Conservation (phyloP, 2,797 vertebrate species). For the Trematomus bernacchii region DNA sequence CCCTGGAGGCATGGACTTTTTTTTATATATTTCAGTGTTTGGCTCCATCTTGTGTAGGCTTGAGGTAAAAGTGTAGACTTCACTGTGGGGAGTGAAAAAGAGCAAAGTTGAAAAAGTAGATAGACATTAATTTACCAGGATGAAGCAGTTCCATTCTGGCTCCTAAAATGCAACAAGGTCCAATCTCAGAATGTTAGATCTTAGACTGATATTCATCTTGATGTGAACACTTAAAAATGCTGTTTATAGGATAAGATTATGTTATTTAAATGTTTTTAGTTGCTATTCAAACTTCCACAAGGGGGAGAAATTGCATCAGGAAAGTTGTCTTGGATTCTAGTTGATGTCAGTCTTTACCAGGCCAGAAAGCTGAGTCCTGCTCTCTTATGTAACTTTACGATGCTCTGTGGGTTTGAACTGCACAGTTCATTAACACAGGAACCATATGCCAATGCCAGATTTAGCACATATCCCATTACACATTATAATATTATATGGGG, state of each 20-base stretch:
- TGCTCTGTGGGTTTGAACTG: slow-evolving; percentile 40
- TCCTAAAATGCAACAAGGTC: background rate
- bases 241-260: background rate
- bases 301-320: slow-evolving; percentile 51
- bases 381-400: slow-evolving; percentile 58
- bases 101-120: background rate
- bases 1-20: background rate
- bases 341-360: background rate
- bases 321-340: background rate
- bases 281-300: slow-evolving; percentile 42
- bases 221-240: background rate
- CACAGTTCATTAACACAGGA: slow-evolving; percentile 47
- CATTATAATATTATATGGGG: slow-evolving; percentile 44
- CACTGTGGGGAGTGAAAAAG: background rate
- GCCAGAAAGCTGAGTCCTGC: slow-evolving; percentile 6
- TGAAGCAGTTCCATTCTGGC: background rate
- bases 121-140: background rate
- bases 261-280: background rate
- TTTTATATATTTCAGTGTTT: slow-evolving; percentile 42
- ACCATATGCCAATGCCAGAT: slow-evolving; percentile 41
- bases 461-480: slow-evolving; percentile 49
- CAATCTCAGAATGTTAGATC: background rate
- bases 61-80: background rate
- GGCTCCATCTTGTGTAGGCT: slow-evolving; percentile 72
- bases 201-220: background rate